These are phyloP conservation scores for Egretta garzetta DNA, from an alignment of 2,113 vertebrate species.

Conservation along the genomic window DNA sequence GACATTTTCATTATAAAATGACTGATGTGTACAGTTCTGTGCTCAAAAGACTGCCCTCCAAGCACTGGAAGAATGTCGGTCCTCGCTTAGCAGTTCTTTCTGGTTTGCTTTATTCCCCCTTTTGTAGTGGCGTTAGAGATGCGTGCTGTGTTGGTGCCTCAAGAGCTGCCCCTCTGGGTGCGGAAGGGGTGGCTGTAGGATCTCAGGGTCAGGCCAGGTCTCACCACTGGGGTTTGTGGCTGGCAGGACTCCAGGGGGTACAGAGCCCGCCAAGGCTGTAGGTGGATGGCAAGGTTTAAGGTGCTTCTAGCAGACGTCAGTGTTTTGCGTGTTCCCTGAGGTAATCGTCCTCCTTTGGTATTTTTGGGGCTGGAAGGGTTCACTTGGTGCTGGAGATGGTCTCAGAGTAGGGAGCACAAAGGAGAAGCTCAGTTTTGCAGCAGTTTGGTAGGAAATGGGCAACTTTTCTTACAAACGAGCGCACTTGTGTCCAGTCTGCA, in stretches of 20 bases:
- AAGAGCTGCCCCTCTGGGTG: background rate
- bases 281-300: background rate
- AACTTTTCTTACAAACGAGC: background rate
- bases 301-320: background rate
- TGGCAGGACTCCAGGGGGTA: background rate
- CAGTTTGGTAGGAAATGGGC: background rate
- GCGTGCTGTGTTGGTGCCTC: rapidly evolving
- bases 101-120: background rate
- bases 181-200: background rate
- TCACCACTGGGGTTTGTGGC: background rate
- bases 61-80: background rate
- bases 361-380: background rate
- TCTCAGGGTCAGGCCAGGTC: background rate
- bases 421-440: background rate
- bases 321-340: background rate
- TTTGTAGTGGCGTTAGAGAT: background rate
- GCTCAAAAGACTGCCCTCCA: background rate
- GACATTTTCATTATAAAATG: background rate
- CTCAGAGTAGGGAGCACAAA: background rate
- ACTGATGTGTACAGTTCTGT: background rate
- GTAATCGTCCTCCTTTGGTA: background rate
- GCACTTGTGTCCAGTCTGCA: too few relatives aligned
- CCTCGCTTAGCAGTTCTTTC: background rate
- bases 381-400: background rate
- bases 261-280: background rate